Percentiles rank a stretch among this genome's conserved stretches.
Evolutionary conservation across 35 echinoderm and acorn worm species (phyloP).

Genomic region (Strongylocentrotus purpuratus): DNA sequence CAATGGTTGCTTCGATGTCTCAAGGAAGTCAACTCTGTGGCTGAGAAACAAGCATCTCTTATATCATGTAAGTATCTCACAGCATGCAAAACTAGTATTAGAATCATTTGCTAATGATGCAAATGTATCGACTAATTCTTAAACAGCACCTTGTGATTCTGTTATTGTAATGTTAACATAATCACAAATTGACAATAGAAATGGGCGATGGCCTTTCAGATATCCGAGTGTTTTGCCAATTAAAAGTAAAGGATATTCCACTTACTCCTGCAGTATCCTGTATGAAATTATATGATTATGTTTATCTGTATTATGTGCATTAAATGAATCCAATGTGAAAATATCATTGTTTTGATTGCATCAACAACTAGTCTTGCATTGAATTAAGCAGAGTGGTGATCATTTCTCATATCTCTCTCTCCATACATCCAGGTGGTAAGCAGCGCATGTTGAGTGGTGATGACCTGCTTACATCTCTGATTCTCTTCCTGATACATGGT

Average conservation of each 20-base stretch:
- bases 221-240: too few relatives aligned
- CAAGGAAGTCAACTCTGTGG: conserved; percentile 70
- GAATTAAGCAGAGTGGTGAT: background rate
- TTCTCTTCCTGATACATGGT: conserved; percentile 79
- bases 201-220: too few relatives aligned
- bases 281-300: too few relatives aligned
- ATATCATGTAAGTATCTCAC: conserved; percentile 71
- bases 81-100: background rate
- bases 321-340: background rate
- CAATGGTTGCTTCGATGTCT: conserved; percentile 74
- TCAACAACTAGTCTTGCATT: background rate
- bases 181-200: too few relatives aligned
- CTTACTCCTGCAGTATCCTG: too few relatives aligned
- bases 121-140: background rate
- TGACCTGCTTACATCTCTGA: conserved; percentile 73
- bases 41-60: conserved; percentile 60
- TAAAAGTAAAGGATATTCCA: too few relatives aligned
- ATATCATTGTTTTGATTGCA: background rate
- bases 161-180: too few relatives aligned
- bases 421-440: conserved; percentile 73
- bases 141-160: too few relatives aligned
- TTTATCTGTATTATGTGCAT: too few relatives aligned
- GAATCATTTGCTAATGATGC: background rate
- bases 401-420: background rate
- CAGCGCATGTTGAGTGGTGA: conserved; percentile 75